Conservation (phyloP, 2,113 vertebrate genomes). For the Salvelinus alpinus region DNA sequence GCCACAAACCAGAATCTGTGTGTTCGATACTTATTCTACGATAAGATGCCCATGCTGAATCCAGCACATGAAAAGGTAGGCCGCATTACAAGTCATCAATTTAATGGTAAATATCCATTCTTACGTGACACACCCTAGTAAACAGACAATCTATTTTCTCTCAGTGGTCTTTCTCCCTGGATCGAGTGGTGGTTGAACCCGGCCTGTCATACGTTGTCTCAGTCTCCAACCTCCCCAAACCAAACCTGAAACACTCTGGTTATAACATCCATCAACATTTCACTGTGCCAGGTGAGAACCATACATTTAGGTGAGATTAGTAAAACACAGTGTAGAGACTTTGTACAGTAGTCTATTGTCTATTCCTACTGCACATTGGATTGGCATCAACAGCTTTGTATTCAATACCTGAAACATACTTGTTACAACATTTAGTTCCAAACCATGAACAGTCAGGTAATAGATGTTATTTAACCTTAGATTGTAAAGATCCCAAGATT, state of each 20-base stretch:
- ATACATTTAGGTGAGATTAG: not conserved
- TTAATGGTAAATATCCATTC: not conserved
- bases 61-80: slow-evolving; percentile 48
- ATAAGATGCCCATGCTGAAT: slow-evolving; percentile 43
- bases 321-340: too few species aligned
- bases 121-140: too few species aligned
- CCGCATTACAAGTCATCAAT: not conserved
- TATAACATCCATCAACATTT: slow-evolving; percentile 45
- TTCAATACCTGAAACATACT: not conserved
- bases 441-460: not conserved
- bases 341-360: too few species aligned
- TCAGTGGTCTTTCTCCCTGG: slow-evolving; percentile 71
- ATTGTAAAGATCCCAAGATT: slow-evolving; percentile 56
- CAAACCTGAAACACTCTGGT: slow-evolving; percentile 45
- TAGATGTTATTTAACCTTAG: slow-evolving; percentile 40
- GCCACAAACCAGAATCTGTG: slow-evolving; percentile 64
- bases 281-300: slow-evolving; percentile 56
- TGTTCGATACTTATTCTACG: slow-evolving; percentile 59
- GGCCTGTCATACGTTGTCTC: slow-evolving; percentile 60
- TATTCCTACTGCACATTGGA: not conserved
- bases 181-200: slow-evolving; percentile 64
- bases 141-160: slow-evolving; percentile 4
- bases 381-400: not conserved
- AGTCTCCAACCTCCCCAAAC: slow-evolving; percentile 73
- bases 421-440: not conserved